phyloP scores from a whole-genome alignment of 2,888 invertebrate species.

The Cephus runcator region DNA sequence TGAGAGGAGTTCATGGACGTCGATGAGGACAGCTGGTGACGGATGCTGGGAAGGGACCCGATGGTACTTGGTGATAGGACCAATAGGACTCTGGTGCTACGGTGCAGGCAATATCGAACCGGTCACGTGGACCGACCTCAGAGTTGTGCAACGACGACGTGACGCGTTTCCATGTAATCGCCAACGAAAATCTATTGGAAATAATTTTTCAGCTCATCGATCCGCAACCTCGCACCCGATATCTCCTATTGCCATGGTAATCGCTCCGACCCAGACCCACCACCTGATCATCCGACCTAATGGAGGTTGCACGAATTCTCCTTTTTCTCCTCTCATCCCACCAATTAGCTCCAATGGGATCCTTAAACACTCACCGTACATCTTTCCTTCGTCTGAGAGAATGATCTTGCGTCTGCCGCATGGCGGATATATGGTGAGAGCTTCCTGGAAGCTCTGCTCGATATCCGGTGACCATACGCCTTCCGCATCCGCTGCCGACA shows the following conservation, averaged over 20 bases:
- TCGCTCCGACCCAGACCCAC: neutral
- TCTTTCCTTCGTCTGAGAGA: conserved; percentile 99
- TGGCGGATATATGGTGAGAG: conserved; percentile 99
- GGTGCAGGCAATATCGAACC: conserved; percentile 59
- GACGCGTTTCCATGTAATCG: conserved; percentile 18
- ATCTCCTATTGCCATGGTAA: neutral
- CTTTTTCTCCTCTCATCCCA: neutral
- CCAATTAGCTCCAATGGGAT: neutral
- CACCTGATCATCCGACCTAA: neutral
- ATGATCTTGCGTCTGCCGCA: conserved; percentile 99
- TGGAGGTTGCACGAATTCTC: neutral
- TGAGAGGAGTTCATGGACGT: neutral
- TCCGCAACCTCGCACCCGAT: neutral
- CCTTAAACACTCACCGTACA: conserved; percentile 92
- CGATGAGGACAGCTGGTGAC: too few relatives aligned
- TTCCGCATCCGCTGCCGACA: conserved; percentile 97
- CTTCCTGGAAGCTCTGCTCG: conserved; percentile 99
- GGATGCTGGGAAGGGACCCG: neutral
- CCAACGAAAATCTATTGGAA: neutral
- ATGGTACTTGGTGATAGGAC: conserved; percentile 40
- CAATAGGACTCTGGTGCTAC: conserved; percentile 47
- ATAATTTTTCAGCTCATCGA: neutral
- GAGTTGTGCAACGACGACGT: conserved; percentile 61
- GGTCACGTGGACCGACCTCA: conserved; percentile 66
- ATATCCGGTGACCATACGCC: conserved; percentile 99